Percentiles rank a stretch among this genome's conserved stretches.
Conservation (phyloP, 2,113 vertebrate genomes). For the Corydoras maculifer region DNA sequence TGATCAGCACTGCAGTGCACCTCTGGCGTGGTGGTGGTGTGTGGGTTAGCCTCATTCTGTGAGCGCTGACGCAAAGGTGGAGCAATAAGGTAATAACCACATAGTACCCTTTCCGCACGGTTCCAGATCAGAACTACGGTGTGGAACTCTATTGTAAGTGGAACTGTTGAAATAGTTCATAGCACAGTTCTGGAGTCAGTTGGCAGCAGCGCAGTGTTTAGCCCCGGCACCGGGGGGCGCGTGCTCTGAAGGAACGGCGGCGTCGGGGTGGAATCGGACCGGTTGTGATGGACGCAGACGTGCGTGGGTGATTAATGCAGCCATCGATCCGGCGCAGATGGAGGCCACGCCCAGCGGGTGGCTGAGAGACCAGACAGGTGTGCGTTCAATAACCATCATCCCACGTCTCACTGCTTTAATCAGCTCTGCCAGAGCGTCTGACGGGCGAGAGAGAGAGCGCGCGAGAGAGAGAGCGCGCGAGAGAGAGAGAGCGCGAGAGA, state of each 20-base stretch:
- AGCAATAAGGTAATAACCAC: too few relatives aligned
- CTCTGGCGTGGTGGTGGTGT: too few relatives aligned
- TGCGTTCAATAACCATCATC: slow-evolving; percentile 63
- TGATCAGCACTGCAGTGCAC: too few relatives aligned
- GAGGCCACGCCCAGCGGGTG: slow-evolving; percentile 55
- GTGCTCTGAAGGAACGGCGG: not conserved
- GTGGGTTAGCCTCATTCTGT: too few relatives aligned
- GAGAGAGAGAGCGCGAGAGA: slow-evolving; percentile 5
- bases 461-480: not conserved
- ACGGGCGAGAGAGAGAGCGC: slow-evolving; percentile 47
- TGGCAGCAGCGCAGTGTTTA: too few relatives aligned
- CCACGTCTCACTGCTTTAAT: slow-evolving; percentile 72
- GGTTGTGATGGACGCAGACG: slow-evolving; percentile 16
- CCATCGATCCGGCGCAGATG: slow-evolving; percentile 56
- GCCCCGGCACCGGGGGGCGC: too few relatives aligned
- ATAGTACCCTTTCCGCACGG: too few relatives aligned
- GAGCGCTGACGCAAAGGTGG: too few relatives aligned
- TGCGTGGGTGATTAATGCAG: slow-evolving; percentile 53
- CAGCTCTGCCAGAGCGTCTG: slow-evolving; percentile 66
- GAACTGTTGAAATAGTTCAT: too few relatives aligned
- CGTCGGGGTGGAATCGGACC: not conserved
- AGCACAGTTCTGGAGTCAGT: too few relatives aligned
- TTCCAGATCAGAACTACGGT: too few relatives aligned
- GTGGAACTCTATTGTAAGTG: too few relatives aligned
- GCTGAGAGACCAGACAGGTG: slow-evolving; percentile 58